These are phyloP conservation scores for Limnephilus marmoratus DNA, from an alignment of 2,888 invertebrate species.

Conservation along the genomic window DNA sequence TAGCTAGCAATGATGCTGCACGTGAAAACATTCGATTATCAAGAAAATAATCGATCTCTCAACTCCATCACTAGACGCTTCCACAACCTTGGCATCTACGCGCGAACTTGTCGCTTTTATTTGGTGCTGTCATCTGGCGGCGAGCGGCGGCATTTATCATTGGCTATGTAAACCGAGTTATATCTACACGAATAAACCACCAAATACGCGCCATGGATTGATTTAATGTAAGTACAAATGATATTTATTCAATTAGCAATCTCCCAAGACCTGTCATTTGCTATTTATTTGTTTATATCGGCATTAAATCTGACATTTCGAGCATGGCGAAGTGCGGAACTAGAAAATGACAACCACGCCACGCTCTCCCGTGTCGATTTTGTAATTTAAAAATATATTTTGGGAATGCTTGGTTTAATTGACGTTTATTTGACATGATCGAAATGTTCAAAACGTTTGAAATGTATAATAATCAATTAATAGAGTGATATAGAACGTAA, in stretches of 20 bases:
- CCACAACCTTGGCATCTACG: background rate
- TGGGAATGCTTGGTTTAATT: conserved; percentile 28
- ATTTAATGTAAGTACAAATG: background rate
- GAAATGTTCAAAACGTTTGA: background rate
- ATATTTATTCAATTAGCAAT: background rate
- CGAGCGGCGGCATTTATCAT: background rate
- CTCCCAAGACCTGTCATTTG: conserved; percentile 7
- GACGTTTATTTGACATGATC: conserved; percentile 13
- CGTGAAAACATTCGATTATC: background rate
- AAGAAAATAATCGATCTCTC: background rate
- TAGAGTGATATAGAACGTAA: background rate
- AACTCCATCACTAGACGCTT: background rate
- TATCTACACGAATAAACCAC: background rate
- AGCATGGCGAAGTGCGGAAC: conserved; percentile 30
- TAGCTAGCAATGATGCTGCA: background rate
- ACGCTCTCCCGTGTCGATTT: conserved; percentile 20
- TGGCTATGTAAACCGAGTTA: background rate
- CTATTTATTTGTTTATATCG: background rate
- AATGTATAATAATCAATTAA: background rate
- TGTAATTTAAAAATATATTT: conserved; percentile 36
- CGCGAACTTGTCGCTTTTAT: background rate
- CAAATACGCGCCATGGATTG: background rate
- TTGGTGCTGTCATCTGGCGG: conserved; percentile 30
- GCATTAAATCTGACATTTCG: conserved; percentile 3
- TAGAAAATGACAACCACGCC: conserved; percentile 41